These are phyloP conservation scores for Eudorcas thomsonii DNA, from an alignment of 2,113 vertebrate genomes.

Conservation along the genomic window DNA sequence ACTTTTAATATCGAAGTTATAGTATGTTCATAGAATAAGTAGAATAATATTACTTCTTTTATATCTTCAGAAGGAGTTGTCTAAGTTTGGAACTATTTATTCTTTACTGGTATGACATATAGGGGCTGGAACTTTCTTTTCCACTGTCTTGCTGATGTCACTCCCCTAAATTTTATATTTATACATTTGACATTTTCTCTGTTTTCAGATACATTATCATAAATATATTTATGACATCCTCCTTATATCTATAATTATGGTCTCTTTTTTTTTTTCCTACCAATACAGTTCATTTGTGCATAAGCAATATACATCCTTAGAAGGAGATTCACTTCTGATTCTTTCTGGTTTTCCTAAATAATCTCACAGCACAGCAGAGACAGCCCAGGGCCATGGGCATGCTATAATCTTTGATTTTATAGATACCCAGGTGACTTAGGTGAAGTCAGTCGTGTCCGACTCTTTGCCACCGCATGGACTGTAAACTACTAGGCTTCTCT, in stretches of 20 bases:
- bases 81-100: background rate
- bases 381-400: background rate
- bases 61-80: background rate
- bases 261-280: background rate
- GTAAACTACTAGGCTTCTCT: too few species aligned
- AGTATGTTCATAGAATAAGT: background rate
- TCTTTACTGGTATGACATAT: background rate
- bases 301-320: background rate
- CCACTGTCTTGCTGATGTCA: background rate
- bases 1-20: background rate
- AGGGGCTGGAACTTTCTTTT: background rate
- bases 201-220: background rate
- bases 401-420: background rate
- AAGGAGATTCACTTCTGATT: background rate
- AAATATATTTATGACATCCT: background rate
- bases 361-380: background rate
- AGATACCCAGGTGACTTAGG: background rate
- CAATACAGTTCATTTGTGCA: background rate
- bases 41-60: background rate
- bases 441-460: too few species aligned
- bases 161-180: background rate
- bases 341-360: background rate
- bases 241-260: background rate
- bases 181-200: background rate
- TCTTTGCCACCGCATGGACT: too few species aligned